Base-by-base conservation (phyloP, 2,113 vertebrate species). In the Heterochromis multidens region DNA sequence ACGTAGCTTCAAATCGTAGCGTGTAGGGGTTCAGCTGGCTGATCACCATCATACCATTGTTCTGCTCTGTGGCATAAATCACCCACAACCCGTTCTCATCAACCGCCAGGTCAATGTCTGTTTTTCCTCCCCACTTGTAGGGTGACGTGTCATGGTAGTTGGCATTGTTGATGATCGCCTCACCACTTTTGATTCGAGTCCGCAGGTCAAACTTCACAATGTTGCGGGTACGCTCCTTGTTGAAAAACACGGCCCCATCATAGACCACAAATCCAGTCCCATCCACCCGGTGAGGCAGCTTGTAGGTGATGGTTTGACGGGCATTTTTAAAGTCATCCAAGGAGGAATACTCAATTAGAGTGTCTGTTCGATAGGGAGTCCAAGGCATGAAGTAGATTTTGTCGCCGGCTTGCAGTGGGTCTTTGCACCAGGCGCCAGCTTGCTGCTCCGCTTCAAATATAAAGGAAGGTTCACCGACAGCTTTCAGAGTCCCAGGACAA, bases 381-480 rank as follows among this genome's bases (percentile, higher is more conserved):
- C 99, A 99, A 79, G 99, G 98, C 98, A 99, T 99, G 94, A 99
- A 99, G 96, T 99, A 99, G 94, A 99, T 98, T 97, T 99, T 99
- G 96, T 99, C 99, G 85, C 97, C 98, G 40, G 99, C 98, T 95
- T 99, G 99, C 70, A 99, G 97, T 70, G 99, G 98, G 93, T 99
- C 99, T 96, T 99, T 99, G 95, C 99, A 99, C 99, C 99, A 99
- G 92, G 99, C 97, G 83, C 99, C 99, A n/a, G 98, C 98, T 96
- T 99, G 99, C 94, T 99, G 99, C 91, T 99, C 99, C 92, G 97
- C 98, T 96, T 99, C 98, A 93, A 97, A 99, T 85, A 98, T 97
- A 97, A 97, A 98, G 77, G 98, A 97, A 79, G 99, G 97, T 86
- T 99, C 98, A 96, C 98, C 97, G 87, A 99, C 97, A 93, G 97